These are phyloP conservation scores for Lepidocyrtoides sp. DNA, from an alignment of 2,888 invertebrate species.

Conservation along the genomic window DNA sequence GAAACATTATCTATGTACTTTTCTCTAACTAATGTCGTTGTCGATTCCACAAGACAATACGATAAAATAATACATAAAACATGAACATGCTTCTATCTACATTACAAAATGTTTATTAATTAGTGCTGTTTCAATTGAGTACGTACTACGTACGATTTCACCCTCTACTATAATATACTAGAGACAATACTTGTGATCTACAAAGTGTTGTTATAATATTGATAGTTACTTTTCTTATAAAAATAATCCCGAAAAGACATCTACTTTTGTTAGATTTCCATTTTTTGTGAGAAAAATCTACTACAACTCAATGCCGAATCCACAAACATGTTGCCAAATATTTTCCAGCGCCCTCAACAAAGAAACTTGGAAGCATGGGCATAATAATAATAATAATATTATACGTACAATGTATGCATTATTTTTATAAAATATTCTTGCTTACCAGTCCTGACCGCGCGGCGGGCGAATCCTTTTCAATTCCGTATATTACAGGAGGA, in stretches of 20 bases:
- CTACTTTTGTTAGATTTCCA: neutral
- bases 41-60: neutral
- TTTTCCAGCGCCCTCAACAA: neutral
- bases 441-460: conserved; percentile 96
- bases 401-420: neutral
- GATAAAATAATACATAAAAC: neutral
- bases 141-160: conserved; percentile 4
- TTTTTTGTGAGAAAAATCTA: neutral
- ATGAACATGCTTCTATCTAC: conserved; percentile 31
- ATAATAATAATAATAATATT: too few relatives aligned
- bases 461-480: conserved; percentile 97
- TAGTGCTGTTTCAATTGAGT: neutral
- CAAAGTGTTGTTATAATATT: neutral
- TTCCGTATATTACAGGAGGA: conserved; percentile 97
- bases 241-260: neutral
- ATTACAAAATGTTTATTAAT: neutral
- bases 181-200: neutral
- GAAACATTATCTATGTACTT: neutral
- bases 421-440: neutral
- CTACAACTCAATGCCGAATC: conserved; percentile 43
- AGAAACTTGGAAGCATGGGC: neutral
- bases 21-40: neutral
- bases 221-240: conserved; percentile 6
- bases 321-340: conserved; percentile 12
- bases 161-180: neutral